Evolutionary conservation across 2,797 vertebrate species (phyloP).

Genomic region (Sebastolobus alascanus): DNA sequence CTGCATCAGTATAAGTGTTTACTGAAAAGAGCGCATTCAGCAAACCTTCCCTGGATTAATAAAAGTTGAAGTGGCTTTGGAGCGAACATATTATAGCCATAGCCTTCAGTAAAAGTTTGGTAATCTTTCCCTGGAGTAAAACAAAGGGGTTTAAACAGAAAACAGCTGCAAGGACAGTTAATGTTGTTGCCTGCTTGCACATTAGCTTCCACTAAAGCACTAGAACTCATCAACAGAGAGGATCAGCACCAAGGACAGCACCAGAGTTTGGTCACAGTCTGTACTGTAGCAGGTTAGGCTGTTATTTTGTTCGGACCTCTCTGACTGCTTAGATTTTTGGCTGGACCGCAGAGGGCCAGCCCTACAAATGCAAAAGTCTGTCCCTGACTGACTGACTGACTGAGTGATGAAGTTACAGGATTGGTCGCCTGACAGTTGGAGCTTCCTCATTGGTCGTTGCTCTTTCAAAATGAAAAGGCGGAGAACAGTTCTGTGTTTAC

Average conservation of each 20-base stretch:
- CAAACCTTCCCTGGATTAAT: conserved; percentile 17
- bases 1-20: conserved; percentile 21
- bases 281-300: background rate
- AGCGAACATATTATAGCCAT: conserved; percentile 1
- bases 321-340: background rate
- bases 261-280: background rate
- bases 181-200: background rate
- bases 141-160: background rate
- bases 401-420: no score
- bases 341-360: no score
- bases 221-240: background rate
- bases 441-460: no score
- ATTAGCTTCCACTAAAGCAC: background rate
- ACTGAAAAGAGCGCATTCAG: conserved; percentile 28
- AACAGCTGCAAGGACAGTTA: background rate
- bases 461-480: no score
- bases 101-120: background rate
- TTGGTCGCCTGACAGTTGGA: no score
- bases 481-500: no score
- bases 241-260: conserved; percentile 66
- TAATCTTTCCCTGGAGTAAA: background rate
- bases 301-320: background rate
- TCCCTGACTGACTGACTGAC: no score
- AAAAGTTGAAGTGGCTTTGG: conserved; percentile 25
- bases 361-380: no score